These are phyloP conservation scores for Apis cerana DNA, from an alignment of 1,140 invertebrate genomes.

Conservation along the genomic window DNA sequence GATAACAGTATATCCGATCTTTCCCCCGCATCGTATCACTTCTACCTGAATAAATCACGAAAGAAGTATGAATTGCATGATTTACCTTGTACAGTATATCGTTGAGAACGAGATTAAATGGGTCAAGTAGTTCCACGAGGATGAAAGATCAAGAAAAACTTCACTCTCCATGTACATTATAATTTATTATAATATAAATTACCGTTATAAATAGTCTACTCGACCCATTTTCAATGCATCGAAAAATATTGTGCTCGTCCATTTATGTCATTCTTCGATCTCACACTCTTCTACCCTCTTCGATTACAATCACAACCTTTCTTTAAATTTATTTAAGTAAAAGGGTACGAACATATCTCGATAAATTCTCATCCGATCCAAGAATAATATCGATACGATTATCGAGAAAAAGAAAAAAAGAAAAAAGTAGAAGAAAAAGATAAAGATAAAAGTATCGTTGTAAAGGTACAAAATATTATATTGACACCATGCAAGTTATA, in stretches of 20 bases:
- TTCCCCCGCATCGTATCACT: not conserved
- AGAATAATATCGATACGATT: not conserved
- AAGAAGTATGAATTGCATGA: constrained; percentile 17
- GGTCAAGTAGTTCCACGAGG: not conserved
- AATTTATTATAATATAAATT: not conserved
- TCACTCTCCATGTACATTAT: no score
- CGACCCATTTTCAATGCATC: not conserved
- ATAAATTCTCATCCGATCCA: not conserved
- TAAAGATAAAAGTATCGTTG: not conserved
- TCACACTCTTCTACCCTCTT: not conserved
- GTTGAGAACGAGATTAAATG: not conserved
- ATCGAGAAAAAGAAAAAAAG: not conserved
- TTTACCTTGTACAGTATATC: constrained; percentile 5
- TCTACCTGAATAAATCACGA: not conserved
- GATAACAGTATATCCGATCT: not conserved
- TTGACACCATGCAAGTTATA: constrained; percentile 31
- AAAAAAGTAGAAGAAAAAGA: not conserved
- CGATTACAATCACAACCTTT: not conserved
- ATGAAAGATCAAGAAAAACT: not conserved
- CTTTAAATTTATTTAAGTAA: not conserved
- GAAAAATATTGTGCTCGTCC: not conserved
- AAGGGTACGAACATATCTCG: not conserved
- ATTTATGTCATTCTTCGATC: not conserved
- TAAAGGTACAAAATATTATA: constrained; percentile 3
- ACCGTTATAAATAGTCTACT: not conserved